These are phyloP conservation scores for Xestia rhomboidea DNA, from an alignment of 2,888 invertebrate genomes.

Conservation along the genomic window DNA sequence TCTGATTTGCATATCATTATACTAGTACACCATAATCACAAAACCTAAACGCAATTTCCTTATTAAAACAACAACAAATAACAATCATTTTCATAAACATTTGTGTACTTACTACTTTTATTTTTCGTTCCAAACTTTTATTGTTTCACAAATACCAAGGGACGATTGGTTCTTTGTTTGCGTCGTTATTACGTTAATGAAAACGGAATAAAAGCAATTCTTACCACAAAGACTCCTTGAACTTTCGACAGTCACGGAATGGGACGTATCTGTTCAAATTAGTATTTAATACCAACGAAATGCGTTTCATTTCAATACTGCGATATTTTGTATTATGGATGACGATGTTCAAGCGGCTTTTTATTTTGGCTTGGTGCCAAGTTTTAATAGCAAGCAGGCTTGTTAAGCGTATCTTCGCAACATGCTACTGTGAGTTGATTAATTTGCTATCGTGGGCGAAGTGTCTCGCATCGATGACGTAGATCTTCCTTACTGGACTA, in stretches of 20 bases:
- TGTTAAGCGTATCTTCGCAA: constrained; percentile 9
- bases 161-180: constrained; percentile 61
- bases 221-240: constrained; percentile 78
- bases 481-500: neutral
- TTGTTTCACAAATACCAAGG: constrained; percentile 53
- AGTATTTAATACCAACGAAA: constrained; percentile 64
- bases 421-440: constrained; percentile 8
- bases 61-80: constrained; percentile 24
- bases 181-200: constrained; percentile 68
- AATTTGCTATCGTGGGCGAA: neutral
- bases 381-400: constrained; percentile 20
- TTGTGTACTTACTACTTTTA: constrained; percentile 29
- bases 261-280: constrained; percentile 70
- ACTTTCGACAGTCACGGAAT: constrained; percentile 80
- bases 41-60: constrained; percentile 2
- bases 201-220: constrained; percentile 75
- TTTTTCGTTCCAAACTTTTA: constrained; percentile 53
- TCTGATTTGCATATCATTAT: neutral
- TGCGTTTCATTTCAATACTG: constrained; percentile 24
- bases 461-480: neutral
- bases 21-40: neutral
- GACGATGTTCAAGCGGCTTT: neutral
- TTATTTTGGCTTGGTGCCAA: constrained; percentile 30
- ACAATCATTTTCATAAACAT: constrained; percentile 36
- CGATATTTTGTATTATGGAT: constrained; percentile 20